These are phyloP conservation scores for Diogma glabrata DNA, from an alignment of 2,888 invertebrate species.

Conservation along the genomic window DNA sequence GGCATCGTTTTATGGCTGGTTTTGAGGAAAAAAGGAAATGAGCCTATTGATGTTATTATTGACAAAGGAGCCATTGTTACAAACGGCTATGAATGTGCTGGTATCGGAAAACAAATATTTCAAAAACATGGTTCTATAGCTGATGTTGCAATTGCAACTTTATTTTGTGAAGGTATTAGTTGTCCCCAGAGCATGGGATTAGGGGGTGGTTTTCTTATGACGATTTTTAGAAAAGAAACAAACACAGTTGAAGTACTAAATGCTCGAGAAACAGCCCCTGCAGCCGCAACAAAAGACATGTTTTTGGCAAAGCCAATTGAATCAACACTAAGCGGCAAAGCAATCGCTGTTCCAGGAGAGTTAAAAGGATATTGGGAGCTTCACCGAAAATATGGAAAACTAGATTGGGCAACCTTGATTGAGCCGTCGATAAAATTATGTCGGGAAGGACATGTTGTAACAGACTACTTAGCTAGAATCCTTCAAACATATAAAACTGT, in stretches of 20 bases:
- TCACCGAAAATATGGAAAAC: slow-evolving; percentile 52
- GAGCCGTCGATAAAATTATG: slow-evolving; percentile 67
- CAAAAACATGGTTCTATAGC: slow-evolving; percentile 63
- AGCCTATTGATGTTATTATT: no score
- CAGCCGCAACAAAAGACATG: slow-evolving; percentile 54
- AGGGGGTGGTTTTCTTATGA: slow-evolving; percentile 82
- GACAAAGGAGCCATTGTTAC: slow-evolving; percentile 51
- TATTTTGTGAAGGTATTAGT: slow-evolving; percentile 76
- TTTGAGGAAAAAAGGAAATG: no score
- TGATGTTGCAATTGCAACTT: slow-evolving; percentile 74
- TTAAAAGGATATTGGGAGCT: slow-evolving; percentile 65
- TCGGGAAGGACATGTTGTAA: slow-evolving; percentile 57
- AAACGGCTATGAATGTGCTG: slow-evolving; percentile 63
- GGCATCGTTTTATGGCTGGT: no score
- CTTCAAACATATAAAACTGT: slow-evolving; percentile 38
- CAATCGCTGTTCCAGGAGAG: slow-evolving; percentile 76
- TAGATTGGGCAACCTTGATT: slow-evolving; percentile 66
- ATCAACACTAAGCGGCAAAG: slow-evolving; percentile 20
- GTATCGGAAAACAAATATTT: slow-evolving; percentile 53
- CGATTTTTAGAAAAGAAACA: slow-evolving; percentile 56
- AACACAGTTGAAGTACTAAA: slow-evolving; percentile 50
- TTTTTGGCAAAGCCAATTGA: slow-evolving; percentile 42
- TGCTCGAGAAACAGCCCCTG: slow-evolving; percentile 69
- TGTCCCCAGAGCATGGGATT: slow-evolving; percentile 80
- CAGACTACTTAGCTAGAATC: slow-evolving; percentile 49